Evolutionary conservation across 2,797 vertebrate genomes (phyloP), one percentile per base, ranked within the genome.

Genomic region (Ceryle rudis): DNA sequence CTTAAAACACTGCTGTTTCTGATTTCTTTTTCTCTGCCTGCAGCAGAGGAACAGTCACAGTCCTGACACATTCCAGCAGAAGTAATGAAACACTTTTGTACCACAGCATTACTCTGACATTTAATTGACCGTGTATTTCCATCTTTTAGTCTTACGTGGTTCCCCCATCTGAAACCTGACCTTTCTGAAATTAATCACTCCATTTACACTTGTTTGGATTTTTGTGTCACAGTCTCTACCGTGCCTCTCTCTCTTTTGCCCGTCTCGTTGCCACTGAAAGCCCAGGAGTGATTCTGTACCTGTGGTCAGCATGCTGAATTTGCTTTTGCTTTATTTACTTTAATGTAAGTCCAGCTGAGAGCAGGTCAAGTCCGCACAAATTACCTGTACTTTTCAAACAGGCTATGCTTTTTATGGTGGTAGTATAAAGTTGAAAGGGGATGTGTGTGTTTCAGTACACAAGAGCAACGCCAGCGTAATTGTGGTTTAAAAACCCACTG

Each of bases 161-260:
- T 93, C 51, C 47, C 85, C 44, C 54, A 44, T 33, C 55, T 54
- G 70, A 95, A 84, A 81, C 39, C 17, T 39, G 54, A 79, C 39
- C 25, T 46, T 74, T 86, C 81, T 69, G 1, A 55, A 90, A 90
- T 83, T 77, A 90, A 93, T 79, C 70, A 33, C 64, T 79, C 46
- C 67, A 55, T 86, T 96, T 89, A 90, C 46, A 61, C 90, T 81
- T 91, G 64, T 83, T 89, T 72, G 74, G 66, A 66, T 71, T 93
- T 83, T 21, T 69, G 44, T 35, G 70, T 55, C 46, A 57, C 47
- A 46, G 21, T 85, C 90, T 80, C 83, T 94, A 20, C 10, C 6
- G 7, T 7, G 52, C 23, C 20, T 57, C 42, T 67, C 60, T 65
- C 70, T 54, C 71, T 86, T 80, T 67, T 61, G n/a, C 41, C 49